phyloP scores from a whole-genome alignment of 2,797 vertebrate genomes.

The Tinamus major region DNA sequence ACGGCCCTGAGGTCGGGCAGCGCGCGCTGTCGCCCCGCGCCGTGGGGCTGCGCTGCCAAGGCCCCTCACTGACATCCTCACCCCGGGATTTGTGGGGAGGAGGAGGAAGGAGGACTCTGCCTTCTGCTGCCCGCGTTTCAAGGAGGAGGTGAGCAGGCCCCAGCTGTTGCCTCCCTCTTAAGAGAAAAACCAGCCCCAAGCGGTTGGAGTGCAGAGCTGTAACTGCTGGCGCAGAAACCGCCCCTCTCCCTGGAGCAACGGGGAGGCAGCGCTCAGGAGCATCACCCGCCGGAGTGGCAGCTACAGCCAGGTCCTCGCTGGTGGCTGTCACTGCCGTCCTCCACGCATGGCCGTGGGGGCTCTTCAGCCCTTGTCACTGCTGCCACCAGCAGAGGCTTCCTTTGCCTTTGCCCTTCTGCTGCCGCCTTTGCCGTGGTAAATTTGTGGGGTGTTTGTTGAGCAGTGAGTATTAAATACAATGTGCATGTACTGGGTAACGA shows the following conservation, averaged over 20 bases:
- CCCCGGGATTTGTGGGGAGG: not conserved
- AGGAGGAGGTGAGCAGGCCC: not conserved
- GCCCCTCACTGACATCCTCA: not conserved
- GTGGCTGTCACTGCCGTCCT: no score
- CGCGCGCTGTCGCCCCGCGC: no score
- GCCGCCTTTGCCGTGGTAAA: not conserved
- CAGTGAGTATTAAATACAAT: not conserved
- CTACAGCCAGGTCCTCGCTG: not conserved
- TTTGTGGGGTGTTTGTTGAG: not conserved
- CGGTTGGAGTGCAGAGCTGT: rapidly evolving
- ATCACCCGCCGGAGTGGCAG: not conserved
- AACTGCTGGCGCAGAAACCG: rapidly evolving
- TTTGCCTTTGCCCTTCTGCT: not conserved
- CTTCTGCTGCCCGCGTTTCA: not conserved
- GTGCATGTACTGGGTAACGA: not conserved
- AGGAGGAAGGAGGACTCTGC: not conserved
- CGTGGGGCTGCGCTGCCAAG: not conserved
- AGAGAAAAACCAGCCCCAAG: not conserved
- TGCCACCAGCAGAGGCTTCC: not conserved
- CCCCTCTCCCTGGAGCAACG: rapidly evolving
- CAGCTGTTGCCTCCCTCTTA: not conserved
- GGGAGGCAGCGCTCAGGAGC: not conserved
- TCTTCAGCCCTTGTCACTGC: not conserved
- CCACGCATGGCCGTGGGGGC: rapidly evolving
- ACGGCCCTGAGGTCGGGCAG: no score